Conservation (phyloP, 2,113 vertebrate species). For the Callipepla squamata region DNA sequence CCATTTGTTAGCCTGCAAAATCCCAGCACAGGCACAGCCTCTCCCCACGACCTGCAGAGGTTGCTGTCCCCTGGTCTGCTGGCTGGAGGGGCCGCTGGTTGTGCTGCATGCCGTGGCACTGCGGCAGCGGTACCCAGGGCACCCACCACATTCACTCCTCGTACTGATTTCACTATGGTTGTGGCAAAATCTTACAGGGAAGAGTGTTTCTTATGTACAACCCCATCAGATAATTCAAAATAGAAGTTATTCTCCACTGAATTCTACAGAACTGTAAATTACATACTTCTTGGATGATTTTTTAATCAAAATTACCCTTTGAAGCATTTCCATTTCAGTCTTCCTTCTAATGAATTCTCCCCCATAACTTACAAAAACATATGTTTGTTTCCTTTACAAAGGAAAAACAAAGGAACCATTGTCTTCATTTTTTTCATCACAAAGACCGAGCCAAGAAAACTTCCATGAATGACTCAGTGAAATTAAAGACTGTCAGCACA, state of each 20-base stretch:
- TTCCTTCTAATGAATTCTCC: neutral
- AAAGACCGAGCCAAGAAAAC: neutral
- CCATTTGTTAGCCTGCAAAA: neutral
- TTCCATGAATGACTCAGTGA: neutral
- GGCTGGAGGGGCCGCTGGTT: neutral
- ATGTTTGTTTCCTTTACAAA: neutral
- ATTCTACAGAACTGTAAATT: neutral
- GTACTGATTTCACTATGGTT: neutral
- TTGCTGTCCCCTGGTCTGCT: neutral
- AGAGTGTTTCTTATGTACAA: neutral
- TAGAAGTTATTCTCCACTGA: neutral
- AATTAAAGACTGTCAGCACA: neutral
- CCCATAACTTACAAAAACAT: neutral
- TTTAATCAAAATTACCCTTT: neutral
- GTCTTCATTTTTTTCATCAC: neutral
- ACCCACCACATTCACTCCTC: neutral
- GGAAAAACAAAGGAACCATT: neutral
- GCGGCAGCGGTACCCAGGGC: accelerated
- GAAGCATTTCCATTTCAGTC: neutral
- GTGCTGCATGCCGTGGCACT: neutral
- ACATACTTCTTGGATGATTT: neutral
- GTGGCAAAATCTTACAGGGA: neutral
- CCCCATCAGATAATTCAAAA: neutral
- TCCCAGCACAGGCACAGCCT: neutral
- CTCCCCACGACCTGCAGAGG: neutral